Conservation (phyloP, 2,888 invertebrate species). For the Aporophyla nigra region DNA sequence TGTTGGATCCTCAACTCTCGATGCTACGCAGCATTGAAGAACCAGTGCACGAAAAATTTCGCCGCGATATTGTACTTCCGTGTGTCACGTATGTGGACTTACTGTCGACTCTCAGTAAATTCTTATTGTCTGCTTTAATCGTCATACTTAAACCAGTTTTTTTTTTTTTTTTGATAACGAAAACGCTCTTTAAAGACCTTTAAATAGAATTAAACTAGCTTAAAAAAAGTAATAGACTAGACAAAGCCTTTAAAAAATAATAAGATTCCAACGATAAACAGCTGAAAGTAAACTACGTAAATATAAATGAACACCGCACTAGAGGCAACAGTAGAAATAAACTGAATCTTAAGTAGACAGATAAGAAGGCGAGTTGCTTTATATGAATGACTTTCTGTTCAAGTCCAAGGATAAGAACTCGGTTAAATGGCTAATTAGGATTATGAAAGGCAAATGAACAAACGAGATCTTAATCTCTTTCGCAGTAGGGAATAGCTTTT, state of each 20-base stretch:
- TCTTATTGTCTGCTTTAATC: neutral
- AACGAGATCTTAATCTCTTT: slow-evolving; percentile 79
- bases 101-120: neutral
- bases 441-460: slow-evolving; percentile 78
- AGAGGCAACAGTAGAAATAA: slow-evolving; percentile 46
- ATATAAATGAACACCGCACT: slow-evolving; percentile 43
- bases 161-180: neutral
- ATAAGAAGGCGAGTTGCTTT: slow-evolving; percentile 67
- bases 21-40: no score
- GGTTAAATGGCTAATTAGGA: slow-evolving; percentile 78
- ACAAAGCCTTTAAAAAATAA: slow-evolving; percentile 7
- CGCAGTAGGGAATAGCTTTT: slow-evolving; percentile 60
- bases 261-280: slow-evolving; percentile 23
- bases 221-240: neutral
- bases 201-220: neutral
- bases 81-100: neutral
- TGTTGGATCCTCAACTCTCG: no score
- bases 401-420: slow-evolving; percentile 63
- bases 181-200: neutral
- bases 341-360: slow-evolving; percentile 56
- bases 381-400: slow-evolving; percentile 67
- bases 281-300: slow-evolving; percentile 36
- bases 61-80: no score
- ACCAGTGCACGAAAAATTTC: no score
- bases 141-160: neutral